phyloP scores from a whole-genome alignment of 2,888 invertebrate genomes.

The Aproaerema taeniolella region DNA sequence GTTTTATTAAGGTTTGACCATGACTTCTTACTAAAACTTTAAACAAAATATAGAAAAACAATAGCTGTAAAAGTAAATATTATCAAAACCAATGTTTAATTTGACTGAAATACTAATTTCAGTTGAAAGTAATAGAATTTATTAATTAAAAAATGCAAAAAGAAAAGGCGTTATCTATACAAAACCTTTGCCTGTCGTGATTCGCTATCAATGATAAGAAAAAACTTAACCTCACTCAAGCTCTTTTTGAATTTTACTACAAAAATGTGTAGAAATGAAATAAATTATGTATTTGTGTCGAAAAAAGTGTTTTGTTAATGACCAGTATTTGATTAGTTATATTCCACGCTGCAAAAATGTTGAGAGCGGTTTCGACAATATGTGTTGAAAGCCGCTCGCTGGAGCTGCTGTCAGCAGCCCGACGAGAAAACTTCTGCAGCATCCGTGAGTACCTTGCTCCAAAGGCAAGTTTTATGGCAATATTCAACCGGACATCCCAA shows the following conservation, averaged over 20 bases:
- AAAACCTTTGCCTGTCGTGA: too few relatives aligned
- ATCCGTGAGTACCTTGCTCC: constrained; percentile 37
- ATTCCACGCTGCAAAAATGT: constrained; percentile 28
- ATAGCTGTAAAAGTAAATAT: too few relatives aligned
- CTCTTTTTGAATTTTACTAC: constrained; percentile 3
- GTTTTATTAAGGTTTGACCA: too few relatives aligned
- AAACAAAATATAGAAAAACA: too few relatives aligned
- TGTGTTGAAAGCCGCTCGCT: constrained; percentile 43
- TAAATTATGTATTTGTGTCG: constrained; percentile 4
- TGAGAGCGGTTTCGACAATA: constrained; percentile 47
- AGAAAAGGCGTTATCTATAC: too few relatives aligned
- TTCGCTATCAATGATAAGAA: background rate
- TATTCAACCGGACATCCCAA: too few relatives aligned
- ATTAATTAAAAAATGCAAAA: too few relatives aligned
- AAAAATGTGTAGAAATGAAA: constrained; percentile 7
- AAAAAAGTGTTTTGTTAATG: constrained; percentile 1
- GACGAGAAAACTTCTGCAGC: constrained; percentile 44
- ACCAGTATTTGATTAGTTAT: background rate
- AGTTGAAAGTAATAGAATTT: too few relatives aligned
- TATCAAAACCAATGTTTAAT: too few relatives aligned
- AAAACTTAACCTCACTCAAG: constrained; percentile 3
- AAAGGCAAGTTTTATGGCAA: background rate
- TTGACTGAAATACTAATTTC: too few relatives aligned
- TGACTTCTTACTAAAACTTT: too few relatives aligned
- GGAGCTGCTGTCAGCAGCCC: constrained; percentile 33